Conservation (phyloP, 2,113 vertebrate species). For the Gavialis gangeticus region DNA sequence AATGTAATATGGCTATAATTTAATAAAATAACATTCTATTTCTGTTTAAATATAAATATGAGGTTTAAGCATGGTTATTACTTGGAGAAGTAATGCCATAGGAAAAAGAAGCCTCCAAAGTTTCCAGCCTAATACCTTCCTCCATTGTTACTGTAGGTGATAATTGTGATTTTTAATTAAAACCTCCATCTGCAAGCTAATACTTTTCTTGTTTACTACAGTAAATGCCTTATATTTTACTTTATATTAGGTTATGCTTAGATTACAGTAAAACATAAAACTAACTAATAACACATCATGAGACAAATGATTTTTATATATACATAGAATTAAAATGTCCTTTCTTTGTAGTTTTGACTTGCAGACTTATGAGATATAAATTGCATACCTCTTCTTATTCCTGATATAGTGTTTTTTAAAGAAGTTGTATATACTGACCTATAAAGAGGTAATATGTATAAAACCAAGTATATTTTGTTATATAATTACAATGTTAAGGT, state of each 20-base stretch:
- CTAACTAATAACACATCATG: not conserved
- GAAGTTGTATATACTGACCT: not conserved
- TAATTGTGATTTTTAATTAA: not conserved
- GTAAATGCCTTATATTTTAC: not conserved
- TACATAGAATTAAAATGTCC: not conserved
- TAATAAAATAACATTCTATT: constrained; percentile 3
- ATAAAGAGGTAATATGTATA: not conserved
- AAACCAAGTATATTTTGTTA: not conserved
- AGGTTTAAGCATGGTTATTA: constrained; percentile 63
- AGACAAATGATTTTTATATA: not conserved
- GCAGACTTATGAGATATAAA: not conserved
- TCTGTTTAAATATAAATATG: constrained; percentile 57
- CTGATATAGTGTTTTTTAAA: not conserved
- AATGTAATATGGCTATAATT: not conserved
- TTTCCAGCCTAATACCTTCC: constrained; percentile 3
- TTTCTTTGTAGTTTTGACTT: not conserved
- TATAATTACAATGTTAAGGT: not conserved
- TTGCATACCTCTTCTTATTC: not conserved
- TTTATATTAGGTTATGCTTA: not conserved
- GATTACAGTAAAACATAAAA: not conserved
- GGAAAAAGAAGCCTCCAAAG: not conserved
- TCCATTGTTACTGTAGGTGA: not conserved
- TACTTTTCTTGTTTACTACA: not conserved
- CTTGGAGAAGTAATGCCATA: constrained; percentile 22
- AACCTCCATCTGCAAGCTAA: not conserved